These are phyloP conservation scores for Platycercus adscitus DNA, from an alignment of 2,113 vertebrate species.

Conservation along the genomic window DNA sequence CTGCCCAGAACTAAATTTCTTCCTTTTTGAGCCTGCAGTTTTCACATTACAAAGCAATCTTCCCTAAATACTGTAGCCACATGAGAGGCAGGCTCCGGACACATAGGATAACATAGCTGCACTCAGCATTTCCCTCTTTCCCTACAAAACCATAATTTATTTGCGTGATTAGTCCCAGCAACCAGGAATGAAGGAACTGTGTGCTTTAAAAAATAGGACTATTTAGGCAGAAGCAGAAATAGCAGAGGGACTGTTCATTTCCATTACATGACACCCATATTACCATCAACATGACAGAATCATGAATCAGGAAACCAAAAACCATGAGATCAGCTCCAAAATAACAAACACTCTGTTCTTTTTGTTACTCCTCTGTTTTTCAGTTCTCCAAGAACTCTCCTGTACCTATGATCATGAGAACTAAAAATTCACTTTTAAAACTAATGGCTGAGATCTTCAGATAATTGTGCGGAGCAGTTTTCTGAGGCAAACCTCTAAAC, in stretches of 20 bases:
- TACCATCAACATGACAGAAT: constrained; percentile 9
- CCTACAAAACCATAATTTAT: neutral
- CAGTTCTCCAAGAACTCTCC: neutral
- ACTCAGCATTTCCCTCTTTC: neutral
- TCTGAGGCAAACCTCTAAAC: neutral
- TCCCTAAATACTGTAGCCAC: neutral
- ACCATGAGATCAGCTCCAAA: constrained; percentile 43
- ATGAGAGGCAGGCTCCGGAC: neutral
- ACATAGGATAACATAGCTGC: neutral
- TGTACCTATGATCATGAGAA: neutral
- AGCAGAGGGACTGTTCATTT: neutral
- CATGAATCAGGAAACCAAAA: constrained; percentile 54
- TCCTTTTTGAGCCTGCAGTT: neutral
- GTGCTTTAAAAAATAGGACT: neutral
- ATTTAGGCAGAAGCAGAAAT: constrained; percentile 14
- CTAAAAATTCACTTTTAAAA: neutral
- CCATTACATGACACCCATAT: neutral
- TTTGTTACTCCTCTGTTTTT: neutral
- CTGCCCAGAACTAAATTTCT: neutral
- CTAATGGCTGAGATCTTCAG: neutral
- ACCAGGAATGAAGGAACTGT: neutral
- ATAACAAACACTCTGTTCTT: neutral
- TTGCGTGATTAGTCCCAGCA: neutral
- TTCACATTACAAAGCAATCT: neutral
- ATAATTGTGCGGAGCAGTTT: neutral